Evolutionary conservation across 2,113 vertebrate genomes (phyloP), one percentile per base, ranked within the genome.

Genomic region (Pavo muticus): DNA sequence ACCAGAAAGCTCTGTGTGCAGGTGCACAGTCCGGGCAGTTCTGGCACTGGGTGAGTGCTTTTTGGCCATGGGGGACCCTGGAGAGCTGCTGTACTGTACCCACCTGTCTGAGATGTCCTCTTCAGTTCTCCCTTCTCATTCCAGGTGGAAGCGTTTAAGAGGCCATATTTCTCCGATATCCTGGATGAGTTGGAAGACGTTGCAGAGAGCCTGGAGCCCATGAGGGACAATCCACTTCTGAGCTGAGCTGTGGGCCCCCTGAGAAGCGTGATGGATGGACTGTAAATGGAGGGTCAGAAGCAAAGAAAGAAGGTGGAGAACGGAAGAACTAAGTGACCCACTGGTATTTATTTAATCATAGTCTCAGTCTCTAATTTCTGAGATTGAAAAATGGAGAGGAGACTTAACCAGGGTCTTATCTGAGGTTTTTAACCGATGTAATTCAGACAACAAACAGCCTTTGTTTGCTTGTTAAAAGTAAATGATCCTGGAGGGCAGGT

Each of bases 121-220:
- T 54, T 84, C 64, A 87, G 23, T 60, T 84, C 25, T 84, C 37
- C 25, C 24, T 74, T 93, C 65, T 89, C 7, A 2, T 84, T 86
- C 29, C 87, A 99, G 98, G 79, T 99, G 81, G 98, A 99, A 81
- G 97, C 98, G 3, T 98, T 98, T 97, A 97, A 98, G 57, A 97
- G 98, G 35, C 98, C 98, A 0, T 98, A 98, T 2, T 99, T 99
- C 97, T 97, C 97, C 0, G 98, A 99, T 96, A 54, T 99, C 81
- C 95, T 98, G 84, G 98, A 99, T 27, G 97, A 98, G 80, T 25
- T 99, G 94, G 98, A 98, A 35, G 98, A 99, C 45, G 92, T 97
- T 0, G 94, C 95, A 0, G 98, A 99, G 95, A 96, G 86, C 18
- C 95, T 99, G 94, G 98, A 99, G 64, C 73, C 81, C 21, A 32